These are phyloP conservation scores for Pristionchus entomophagus DNA, from an alignment of 2,888 invertebrate genomes.

Conservation along the genomic window DNA sequence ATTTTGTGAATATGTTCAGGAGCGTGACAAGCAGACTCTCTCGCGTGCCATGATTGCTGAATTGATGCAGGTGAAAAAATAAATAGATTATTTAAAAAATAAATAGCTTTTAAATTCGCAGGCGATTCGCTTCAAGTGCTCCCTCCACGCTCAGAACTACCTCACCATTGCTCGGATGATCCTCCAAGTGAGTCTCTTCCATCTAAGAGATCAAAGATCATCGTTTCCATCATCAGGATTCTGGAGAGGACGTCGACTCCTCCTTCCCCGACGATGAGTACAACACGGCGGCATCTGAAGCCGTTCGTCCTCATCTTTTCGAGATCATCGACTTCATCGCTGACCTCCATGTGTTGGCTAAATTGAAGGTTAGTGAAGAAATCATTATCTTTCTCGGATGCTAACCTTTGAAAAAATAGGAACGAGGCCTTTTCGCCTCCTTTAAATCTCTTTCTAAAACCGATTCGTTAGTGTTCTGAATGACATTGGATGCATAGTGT, in stretches of 20 bases:
- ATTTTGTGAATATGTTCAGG: conserved; percentile 80
- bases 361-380: conserved; percentile 86
- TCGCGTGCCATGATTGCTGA: conserved; percentile 94
- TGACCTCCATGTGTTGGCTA: conserved; percentile 95
- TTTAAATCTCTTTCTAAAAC: too few species aligned
- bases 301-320: conserved; percentile 90
- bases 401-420: too few species aligned
- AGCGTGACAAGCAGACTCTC: conserved; percentile 92
- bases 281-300: conserved; percentile 91
- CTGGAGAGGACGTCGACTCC: conserved; percentile 58
- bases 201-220: conserved; percentile 26
- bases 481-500: neutral
- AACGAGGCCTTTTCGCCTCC: too few species aligned
- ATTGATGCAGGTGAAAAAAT: conserved; percentile 82
- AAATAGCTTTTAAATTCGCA: conserved; percentile 75
- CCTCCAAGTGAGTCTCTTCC: conserved; percentile 58
- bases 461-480: too few species aligned
- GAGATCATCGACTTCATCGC: conserved; percentile 95
- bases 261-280: conserved; percentile 71
- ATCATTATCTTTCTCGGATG: neutral
- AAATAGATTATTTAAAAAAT: neutral
- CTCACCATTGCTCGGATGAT: conserved; percentile 87
- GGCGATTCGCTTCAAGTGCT: conserved; percentile 93
- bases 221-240: conserved; percentile 60
- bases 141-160: conserved; percentile 94